Evolutionary conservation across 2,888 invertebrate genomes (phyloP).

Genomic region (Tiphia femorata): DNA sequence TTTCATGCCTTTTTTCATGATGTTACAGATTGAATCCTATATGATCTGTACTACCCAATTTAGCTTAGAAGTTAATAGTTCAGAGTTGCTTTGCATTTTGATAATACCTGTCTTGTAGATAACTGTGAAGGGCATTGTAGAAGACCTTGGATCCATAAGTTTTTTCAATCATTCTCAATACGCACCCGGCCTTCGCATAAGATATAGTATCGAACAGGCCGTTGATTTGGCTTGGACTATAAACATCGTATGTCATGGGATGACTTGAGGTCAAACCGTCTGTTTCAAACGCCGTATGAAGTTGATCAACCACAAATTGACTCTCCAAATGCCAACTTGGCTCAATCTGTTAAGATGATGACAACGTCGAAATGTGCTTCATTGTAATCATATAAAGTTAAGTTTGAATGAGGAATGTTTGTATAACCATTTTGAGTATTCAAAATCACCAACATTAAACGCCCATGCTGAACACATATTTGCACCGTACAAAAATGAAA

Average conservation of each 20-base stretch:
- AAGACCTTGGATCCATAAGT: conserved; percentile 72
- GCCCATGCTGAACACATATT: too few species aligned
- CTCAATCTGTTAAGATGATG: conserved; percentile 73
- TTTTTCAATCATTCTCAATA: conserved; percentile 80
- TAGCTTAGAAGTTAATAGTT: too few species aligned
- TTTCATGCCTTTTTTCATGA: too few species aligned
- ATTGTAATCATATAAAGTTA: too few species aligned
- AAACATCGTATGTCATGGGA: conserved; percentile 72
- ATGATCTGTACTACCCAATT: too few species aligned
- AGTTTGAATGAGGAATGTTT: too few species aligned
- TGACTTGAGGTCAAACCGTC: conserved; percentile 75
- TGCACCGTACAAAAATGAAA: too few species aligned
- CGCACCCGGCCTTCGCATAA: conserved; percentile 76
- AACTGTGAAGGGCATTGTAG: conserved; percentile 71
- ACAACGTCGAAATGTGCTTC: too few species aligned
- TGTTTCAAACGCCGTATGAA: conserved; percentile 75
- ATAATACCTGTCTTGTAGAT: conserved; percentile 64
- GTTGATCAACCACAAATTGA: conserved; percentile 79
- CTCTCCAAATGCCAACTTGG: conserved; percentile 75
- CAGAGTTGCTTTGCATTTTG: neutral
- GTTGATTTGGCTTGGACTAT: conserved; percentile 73
- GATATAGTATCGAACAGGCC: conserved; percentile 77
- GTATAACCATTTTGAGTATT: too few species aligned
- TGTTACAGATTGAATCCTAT: too few species aligned
- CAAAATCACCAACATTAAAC: too few species aligned